A percentile compares a stretch with the other conserved stretches of the same genome.
These are phyloP conservation scores for Odontamblyopus lacepedii DNA, from an alignment of 2,797 vertebrate species.

Conservation along the genomic window DNA sequence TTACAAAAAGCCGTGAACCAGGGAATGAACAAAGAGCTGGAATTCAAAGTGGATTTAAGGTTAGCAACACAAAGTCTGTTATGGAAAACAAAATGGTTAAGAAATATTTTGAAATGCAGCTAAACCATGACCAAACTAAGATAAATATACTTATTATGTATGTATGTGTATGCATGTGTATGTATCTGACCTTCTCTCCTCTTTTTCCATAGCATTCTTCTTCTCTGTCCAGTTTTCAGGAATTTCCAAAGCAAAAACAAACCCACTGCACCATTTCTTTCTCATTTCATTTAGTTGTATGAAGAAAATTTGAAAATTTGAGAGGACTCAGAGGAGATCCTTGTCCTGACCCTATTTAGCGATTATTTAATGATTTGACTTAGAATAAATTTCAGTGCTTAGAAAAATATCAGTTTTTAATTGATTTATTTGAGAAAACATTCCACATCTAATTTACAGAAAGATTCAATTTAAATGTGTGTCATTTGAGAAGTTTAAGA, in stretches of 20 bases:
- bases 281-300: neutral
- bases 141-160: no score
- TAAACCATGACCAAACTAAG: neutral
- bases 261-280: no score
- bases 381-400: neutral
- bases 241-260: no score
- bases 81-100: neutral
- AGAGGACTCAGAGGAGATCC: neutral
- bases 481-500: no score
- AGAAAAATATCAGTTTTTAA: neutral
- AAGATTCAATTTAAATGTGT: no score
- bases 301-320: neutral
- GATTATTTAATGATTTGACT: neutral
- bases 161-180: neutral
- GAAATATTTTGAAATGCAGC: neutral
- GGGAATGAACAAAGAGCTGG: neutral
- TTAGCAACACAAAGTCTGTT: neutral
- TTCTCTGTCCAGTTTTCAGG: no score
- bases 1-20: neutral
- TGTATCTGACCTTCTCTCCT: neutral
- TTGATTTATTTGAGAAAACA: neutral
- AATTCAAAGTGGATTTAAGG: no score
- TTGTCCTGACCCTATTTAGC: neutral
- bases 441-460: neutral
- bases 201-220: neutral